These are phyloP conservation scores for Engraulis encrasicolus DNA, from an alignment of 2,113 vertebrate genomes.

Conservation along the genomic window DNA sequence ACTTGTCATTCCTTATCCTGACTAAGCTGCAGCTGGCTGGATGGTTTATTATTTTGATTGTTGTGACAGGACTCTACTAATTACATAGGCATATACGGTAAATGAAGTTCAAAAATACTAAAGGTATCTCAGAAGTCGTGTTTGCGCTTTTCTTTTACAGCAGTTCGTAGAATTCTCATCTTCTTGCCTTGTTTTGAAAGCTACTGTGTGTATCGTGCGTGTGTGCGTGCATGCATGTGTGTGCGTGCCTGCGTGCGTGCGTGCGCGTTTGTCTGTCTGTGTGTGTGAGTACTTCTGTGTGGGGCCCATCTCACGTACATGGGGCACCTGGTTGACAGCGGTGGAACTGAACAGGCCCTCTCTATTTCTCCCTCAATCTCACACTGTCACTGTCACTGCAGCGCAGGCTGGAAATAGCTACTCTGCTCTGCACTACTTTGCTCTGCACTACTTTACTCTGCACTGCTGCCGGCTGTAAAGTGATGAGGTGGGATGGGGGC, in stretches of 20 bases:
- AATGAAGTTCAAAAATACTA: too few species aligned
- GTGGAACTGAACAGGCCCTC: neutral
- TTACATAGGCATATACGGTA: neutral
- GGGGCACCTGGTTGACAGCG: neutral
- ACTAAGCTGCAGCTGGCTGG: neutral
- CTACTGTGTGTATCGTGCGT: too few species aligned
- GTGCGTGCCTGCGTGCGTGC: neutral
- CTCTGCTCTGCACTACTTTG: neutral
- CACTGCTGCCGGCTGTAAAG: neutral
- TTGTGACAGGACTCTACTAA: neutral
- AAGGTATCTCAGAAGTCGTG: too few species aligned
- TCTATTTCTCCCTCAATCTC: too few species aligned
- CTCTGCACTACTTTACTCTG: neutral
- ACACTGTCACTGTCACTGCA: neutral
- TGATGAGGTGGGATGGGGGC: constrained; percentile 2
- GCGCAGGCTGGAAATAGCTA: neutral
- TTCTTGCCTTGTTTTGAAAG: too few species aligned
- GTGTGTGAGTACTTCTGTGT: neutral
- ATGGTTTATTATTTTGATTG: neutral
- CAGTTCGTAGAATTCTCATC: too few species aligned
- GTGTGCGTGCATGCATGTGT: neutral
- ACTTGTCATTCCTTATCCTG: neutral
- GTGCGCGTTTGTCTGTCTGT: neutral
- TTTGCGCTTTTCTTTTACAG: too few species aligned
- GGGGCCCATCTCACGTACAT: neutral